These are phyloP conservation scores for Acronicta alni DNA, from an alignment of 2,888 invertebrate genomes.

Conservation along the genomic window DNA sequence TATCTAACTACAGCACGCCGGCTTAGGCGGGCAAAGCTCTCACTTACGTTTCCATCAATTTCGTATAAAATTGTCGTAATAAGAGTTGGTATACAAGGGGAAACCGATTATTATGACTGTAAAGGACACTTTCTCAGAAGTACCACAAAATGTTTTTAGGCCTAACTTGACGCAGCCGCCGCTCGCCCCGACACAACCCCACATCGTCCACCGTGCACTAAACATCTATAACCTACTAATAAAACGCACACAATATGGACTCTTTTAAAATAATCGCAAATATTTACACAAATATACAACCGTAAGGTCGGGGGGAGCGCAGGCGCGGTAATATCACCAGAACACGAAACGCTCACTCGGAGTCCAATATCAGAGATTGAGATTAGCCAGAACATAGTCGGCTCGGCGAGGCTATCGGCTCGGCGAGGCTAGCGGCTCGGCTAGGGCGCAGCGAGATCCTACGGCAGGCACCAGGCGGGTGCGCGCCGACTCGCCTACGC, in stretches of 20 bases:
- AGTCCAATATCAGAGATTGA: constrained; percentile 83
- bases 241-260: constrained; percentile 79
- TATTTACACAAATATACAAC: constrained; percentile 83
- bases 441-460: constrained; percentile 67
- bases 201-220: constrained; percentile 71
- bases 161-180: constrained; percentile 75
- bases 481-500: constrained; percentile 91
- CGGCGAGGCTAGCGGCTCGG: constrained; percentile 64
- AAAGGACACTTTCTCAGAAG: constrained; percentile 83
- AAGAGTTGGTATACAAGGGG: constrained; percentile 75
- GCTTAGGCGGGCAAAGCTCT: constrained; percentile 71
- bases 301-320: constrained; percentile 62
- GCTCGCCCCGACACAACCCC: constrained; percentile 65
- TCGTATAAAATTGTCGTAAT: constrained; percentile 41
- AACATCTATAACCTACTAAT: constrained; percentile 75
- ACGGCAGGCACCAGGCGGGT: constrained; percentile 70
- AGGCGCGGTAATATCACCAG: constrained; percentile 76
- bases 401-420: constrained; percentile 63
- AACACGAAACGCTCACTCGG: constrained; percentile 86
- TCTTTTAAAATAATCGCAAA: constrained; percentile 72
- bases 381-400: constrained; percentile 60
- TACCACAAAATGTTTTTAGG: constrained; percentile 76
- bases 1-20: constrained; percentile 64
- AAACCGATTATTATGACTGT: constrained; percentile 69
- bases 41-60: constrained; percentile 29